phyloP scores from a whole-genome alignment of 2,797 vertebrate species.

The Pyrocephalus nanus region DNA sequence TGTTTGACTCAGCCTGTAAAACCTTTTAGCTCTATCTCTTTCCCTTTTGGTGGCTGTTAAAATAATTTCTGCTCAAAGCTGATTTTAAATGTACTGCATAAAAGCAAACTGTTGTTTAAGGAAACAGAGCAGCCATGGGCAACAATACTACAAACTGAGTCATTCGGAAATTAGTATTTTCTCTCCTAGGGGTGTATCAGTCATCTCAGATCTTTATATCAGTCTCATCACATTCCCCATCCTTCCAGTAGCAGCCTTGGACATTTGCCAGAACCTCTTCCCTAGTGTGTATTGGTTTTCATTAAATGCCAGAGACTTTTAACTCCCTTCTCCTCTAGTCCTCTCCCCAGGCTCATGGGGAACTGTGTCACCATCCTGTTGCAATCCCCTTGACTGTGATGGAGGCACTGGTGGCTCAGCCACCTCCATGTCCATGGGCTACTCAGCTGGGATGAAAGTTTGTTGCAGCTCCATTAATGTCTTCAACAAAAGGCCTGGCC shows the following conservation, averaged over 20 bases:
- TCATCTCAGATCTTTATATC: neutral
- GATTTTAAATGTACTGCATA: neutral
- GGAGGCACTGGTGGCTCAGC: neutral
- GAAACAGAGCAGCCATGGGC: neutral
- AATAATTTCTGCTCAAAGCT: neutral
- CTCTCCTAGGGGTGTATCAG: neutral
- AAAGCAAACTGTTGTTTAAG: neutral
- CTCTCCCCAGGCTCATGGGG: fast-evolving
- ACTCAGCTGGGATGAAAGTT: neutral
- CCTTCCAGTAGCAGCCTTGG: neutral
- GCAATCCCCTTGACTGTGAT: fast-evolving
- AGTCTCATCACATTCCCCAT: neutral
- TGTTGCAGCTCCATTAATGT: neutral
- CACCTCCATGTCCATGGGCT: neutral
- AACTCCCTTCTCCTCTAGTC: neutral
- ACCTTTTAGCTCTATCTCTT: neutral
- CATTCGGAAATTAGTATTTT: neutral
- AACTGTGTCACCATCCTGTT: neutral
- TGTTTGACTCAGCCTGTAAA: neutral
- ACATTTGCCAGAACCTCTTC: neutral
- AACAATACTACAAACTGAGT: neutral
- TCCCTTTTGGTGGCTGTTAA: neutral
- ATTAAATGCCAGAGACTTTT: neutral
- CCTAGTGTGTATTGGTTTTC: neutral
- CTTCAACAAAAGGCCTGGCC: neutral